phyloP scores from a whole-genome alignment of 2,797 vertebrate species.

The Sibirionetta formosa region DNA sequence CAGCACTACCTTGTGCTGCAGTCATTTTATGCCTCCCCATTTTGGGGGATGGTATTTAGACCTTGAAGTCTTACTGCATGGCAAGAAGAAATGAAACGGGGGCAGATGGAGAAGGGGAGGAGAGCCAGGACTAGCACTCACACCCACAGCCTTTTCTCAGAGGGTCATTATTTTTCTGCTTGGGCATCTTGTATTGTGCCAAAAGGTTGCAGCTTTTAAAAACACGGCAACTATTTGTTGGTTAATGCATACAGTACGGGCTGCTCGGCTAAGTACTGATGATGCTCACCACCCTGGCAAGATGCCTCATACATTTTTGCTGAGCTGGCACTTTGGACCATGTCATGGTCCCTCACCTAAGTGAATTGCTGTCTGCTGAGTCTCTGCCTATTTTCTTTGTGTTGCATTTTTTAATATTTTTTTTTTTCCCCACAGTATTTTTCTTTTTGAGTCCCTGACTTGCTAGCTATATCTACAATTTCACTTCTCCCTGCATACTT shows the following conservation, averaged over 20 bases:
- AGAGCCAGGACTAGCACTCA: neutral
- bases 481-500: neutral
- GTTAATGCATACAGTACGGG: neutral
- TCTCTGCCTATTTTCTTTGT: neutral
- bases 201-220: neutral
- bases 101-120: neutral
- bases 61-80: neutral
- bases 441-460: neutral
- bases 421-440: neutral
- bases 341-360: fast-evolving
- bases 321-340: neutral
- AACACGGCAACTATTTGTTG: neutral
- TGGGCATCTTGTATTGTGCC: neutral
- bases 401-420: neutral
- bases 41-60: neutral
- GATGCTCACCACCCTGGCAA: neutral
- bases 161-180: neutral
- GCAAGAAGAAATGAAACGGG: neutral
- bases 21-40: neutral
- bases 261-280: neutral
- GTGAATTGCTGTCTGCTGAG: neutral
- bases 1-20: neutral
- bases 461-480: neutral
- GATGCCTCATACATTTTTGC: neutral
- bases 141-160: neutral